Base-by-base conservation (phyloP, 2,113 vertebrate genomes). In the Ceyx melanurus region DNA sequence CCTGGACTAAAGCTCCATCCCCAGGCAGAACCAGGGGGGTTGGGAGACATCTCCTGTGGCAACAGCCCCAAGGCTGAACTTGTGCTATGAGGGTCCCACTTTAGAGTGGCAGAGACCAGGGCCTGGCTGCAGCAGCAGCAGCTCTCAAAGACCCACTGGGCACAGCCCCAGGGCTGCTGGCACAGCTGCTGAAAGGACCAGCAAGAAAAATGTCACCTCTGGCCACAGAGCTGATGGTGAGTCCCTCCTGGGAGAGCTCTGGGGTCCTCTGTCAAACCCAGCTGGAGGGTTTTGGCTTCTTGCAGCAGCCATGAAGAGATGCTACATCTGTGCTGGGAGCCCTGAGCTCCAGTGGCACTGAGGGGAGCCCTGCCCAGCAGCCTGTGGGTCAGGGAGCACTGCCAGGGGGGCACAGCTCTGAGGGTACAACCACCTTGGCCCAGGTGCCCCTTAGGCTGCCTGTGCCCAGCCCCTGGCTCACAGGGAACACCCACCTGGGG, bases 351-450 rank as follows among this genome's bases (percentile, higher is more conserved):
- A 3, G 15, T 3, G 37, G 37, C 37, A 37, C 37, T 37, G 37
- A 37, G 37, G 37, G 37, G 37, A 10, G 4, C 57, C 56, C 26
- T 5, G 61, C 23, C 13, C 5, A 5, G n/a, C 25, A 4, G 58
- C 65, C 25, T 19, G n/a, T 0, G 10, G 62, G 45, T 5, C 62
- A 29, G 33, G 0, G 1, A 40, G 28, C 58, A 20, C 20, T 31
- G 3, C 0, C 0, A 0, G 7, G 5, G 28, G 5, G 28, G 57
- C 12, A 1, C 61, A 40, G 72, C 48, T 67, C 67, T 5, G 11
- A 17, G 16, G 1, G 1, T 2, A 5, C 11, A 4, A 10, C 18
- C 37, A 37, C 37, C 37, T 37, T 37, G 37, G 37, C 37, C 37
- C 37, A 37, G 37, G 37, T 37, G 37, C 37, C 37, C 35, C 35